Evolutionary conservation across 2,888 invertebrate species (phyloP).

Genomic region (Orchestes rusci): DNA sequence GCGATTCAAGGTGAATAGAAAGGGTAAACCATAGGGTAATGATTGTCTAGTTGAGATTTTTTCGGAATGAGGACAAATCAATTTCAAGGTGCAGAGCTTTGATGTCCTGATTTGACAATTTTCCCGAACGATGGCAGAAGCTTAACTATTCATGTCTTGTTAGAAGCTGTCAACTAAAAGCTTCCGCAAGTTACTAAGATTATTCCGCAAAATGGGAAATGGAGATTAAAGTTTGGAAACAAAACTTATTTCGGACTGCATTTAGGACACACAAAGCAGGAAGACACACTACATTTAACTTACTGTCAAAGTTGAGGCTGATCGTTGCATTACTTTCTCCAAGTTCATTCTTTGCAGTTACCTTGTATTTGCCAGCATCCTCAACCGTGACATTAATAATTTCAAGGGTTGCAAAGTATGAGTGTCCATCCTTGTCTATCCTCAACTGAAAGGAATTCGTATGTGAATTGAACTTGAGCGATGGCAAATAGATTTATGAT

Average conservation of each 20-base stretch:
- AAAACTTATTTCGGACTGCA: constrained; percentile 15
- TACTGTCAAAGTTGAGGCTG: constrained; percentile 97
- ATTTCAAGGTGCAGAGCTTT: constrained; percentile 13
- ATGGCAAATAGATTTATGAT: too few relatives aligned
- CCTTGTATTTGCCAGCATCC: constrained; percentile 96
- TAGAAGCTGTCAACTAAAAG: constrained; percentile 26
- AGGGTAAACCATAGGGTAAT: too few relatives aligned
- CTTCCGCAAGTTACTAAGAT: constrained; percentile 22
- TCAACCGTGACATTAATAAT: constrained; percentile 92
- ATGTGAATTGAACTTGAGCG: constrained; percentile 7
- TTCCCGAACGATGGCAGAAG: too few relatives aligned
- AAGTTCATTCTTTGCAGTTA: constrained; percentile 94
- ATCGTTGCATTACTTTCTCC: constrained; percentile 97
- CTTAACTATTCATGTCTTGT: too few relatives aligned
- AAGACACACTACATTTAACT: constrained; percentile 49
- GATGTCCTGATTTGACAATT: too few relatives aligned
- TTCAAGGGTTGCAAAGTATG: constrained; percentile 87
- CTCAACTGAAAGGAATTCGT: constrained; percentile 57
- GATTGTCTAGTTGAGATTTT: too few relatives aligned
- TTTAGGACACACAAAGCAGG: too few relatives aligned
- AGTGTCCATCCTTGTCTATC: constrained; percentile 86
- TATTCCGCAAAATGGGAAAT: constrained; percentile 21
- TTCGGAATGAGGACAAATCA: constrained; percentile 8
- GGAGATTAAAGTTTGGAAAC: constrained; percentile 19
- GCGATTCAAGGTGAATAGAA: too few relatives aligned